Conservation (phyloP, 2,888 invertebrate genomes). For the Drosophila neoperkinsi region DNA sequence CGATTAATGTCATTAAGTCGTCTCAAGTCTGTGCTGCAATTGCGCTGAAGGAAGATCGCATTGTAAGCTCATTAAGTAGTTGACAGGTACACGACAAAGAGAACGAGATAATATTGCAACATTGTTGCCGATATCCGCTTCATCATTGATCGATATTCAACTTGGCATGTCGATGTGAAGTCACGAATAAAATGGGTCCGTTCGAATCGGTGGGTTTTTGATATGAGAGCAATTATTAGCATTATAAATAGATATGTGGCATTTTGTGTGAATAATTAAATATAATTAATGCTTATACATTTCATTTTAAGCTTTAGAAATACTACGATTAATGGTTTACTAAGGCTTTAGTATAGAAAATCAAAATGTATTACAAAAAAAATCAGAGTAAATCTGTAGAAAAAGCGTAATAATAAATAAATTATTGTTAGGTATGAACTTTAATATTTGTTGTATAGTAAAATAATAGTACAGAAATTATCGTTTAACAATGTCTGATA, state of each 20-base stretch:
- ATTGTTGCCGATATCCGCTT: constrained; percentile 23
- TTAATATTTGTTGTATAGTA: neutral
- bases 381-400: neutral
- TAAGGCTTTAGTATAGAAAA: too few species aligned
- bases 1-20: constrained; percentile 64
- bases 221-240: neutral
- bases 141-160: constrained; percentile 24
- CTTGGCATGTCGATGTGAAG: constrained; percentile 2
- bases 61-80: constrained; percentile 62
- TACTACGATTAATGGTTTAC: neutral
- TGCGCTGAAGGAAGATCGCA: constrained; percentile 23
- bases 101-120: constrained; percentile 12
- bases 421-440: neutral
- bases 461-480: neutral
- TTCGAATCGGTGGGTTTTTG: neutral
- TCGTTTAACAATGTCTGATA: neutral
- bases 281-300: too few species aligned
- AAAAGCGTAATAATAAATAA: neutral
- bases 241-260: neutral
- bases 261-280: neutral
- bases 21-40: constrained; percentile 9
- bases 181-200: neutral
- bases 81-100: constrained; percentile 47
- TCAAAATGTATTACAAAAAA: neutral
- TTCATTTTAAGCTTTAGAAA: neutral